Evolutionary conservation across 2,797 vertebrate genomes (phyloP).

Genomic region (Apogon talboti): DNA sequence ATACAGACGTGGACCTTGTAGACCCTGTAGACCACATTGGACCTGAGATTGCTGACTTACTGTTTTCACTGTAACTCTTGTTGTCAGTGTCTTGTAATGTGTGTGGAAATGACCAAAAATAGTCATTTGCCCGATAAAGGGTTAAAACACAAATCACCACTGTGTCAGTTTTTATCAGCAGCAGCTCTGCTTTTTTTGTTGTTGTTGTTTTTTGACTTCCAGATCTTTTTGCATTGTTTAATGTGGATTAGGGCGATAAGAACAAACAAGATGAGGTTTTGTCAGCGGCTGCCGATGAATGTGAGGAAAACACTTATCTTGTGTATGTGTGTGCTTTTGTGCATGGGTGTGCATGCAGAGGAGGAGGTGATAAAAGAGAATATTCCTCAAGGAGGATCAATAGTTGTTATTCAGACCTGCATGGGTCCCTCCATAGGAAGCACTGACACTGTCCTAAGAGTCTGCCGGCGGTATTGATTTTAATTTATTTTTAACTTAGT

Average conservation of each 20-base stretch:
- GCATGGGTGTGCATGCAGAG: conserved; percentile 56
- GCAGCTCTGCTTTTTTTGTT: conserved; percentile 49
- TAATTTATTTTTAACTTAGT: conserved; percentile 90
- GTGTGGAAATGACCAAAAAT: too few relatives aligned
- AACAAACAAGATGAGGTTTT: conserved; percentile 72
- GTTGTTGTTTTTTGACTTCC: conserved; percentile 43
- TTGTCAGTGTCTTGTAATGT: too few relatives aligned
- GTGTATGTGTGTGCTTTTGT: conserved; percentile 26
- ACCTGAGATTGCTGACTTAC: too few relatives aligned
- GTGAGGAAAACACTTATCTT: conserved; percentile 70
- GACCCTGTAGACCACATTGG: too few relatives aligned
- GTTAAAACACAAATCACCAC: conserved; percentile 72
- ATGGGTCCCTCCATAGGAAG: conserved; percentile 78
- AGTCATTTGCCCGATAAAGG: too few relatives aligned
- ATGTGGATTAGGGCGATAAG: conserved; percentile 68
- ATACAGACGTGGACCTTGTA: too few relatives aligned
- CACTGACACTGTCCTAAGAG: conserved; percentile 79
- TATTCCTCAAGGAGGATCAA: conserved; percentile 86
- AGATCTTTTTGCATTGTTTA: conserved; percentile 74
- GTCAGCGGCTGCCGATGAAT: conserved; percentile 64
- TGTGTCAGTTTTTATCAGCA: conserved; percentile 67
- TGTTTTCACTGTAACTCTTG: too few relatives aligned
- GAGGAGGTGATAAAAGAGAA: conserved; percentile 83
- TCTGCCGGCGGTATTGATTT: conserved; percentile 84
- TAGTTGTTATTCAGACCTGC: conserved; percentile 85